Evolutionary conservation across 2,113 vertebrate genomes (phyloP), one percentile per base, ranked within the genome.

Genomic region (Naja naja): DNA sequence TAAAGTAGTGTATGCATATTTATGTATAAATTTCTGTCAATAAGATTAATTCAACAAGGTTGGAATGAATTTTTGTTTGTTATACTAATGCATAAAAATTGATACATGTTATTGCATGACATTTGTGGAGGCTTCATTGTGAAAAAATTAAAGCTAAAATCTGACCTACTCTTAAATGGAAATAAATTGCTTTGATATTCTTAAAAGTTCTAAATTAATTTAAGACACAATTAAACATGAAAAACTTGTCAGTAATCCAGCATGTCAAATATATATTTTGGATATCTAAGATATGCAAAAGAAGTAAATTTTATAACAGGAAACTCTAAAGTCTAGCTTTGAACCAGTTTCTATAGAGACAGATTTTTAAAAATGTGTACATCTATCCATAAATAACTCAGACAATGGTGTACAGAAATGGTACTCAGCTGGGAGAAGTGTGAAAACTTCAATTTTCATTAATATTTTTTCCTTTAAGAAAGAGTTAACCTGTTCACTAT

Each of bases 301-400:
- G 11, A 88, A 74, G n/a, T 88, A 53, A 88, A 88, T 43, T 27
- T 88, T 34, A 23, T 74, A 53, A 49, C 47, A 87, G 54, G 58
- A 60, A 91, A 45, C 0, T 60, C 85, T 92, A 25, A 87, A 58
- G 54, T 87, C 45, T 92, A 60, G 85, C 55, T 39, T 92, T 89
- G 49, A 92, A 64, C 58, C 49, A 92, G 91, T 92, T 92, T 92
- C 91, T 92, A 92, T 92, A 89, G 87, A 92, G 60, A 92, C 91
- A 89, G 58, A 58, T 7, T 30, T 43, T 92, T 92, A 25, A 47
- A 43, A 92, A 55, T 81, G 87, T 92, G 55, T 89, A 85, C 54
- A 47, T 89, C 52, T 12, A 92, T 39, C 91, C 87, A 89, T 56
- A 92, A 92, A 92, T 92, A 92, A 89, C 60, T 45, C 45, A 85